phyloP scores from a whole-genome alignment of 2,888 invertebrate species.

The Ochropacha duplaris region DNA sequence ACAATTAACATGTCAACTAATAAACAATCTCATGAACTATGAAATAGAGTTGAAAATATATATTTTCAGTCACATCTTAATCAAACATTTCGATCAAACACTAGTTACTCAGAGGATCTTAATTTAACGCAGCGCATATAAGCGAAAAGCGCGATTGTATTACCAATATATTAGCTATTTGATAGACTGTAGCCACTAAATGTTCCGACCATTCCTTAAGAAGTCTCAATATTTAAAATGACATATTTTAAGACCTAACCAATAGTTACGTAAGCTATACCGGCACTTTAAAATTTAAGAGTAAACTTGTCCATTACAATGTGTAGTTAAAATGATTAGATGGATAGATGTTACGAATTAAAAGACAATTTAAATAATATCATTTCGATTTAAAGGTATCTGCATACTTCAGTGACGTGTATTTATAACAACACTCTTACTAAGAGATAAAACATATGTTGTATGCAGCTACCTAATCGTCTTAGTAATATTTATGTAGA shows the following conservation, averaged over 20 bases:
- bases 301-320: background rate
- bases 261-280: background rate
- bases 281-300: background rate
- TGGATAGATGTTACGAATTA: background rate
- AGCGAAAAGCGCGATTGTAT: background rate
- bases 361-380: background rate
- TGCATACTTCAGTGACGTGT: background rate
- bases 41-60: no score
- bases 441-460: no score
- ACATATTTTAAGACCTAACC: background rate
- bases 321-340: background rate
- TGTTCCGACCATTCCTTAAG: constrained; percentile 4
- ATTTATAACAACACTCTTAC: background rate
- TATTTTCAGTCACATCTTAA: background rate
- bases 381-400: background rate
- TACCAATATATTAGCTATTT: background rate
- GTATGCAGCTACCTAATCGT: background rate
- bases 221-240: background rate
- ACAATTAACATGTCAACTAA: no score
- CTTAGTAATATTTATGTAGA: background rate
- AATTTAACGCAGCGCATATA: no score
- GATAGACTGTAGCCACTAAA: constrained; percentile 5
- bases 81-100: no score
- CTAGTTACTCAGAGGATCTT: no score
- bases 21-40: no score